A percentile compares a stretch with the other conserved stretches of the same genome.
Evolutionary conservation across 1,140 invertebrate genomes (phyloP).

Genomic region (Drosophila jambulina): DNA sequence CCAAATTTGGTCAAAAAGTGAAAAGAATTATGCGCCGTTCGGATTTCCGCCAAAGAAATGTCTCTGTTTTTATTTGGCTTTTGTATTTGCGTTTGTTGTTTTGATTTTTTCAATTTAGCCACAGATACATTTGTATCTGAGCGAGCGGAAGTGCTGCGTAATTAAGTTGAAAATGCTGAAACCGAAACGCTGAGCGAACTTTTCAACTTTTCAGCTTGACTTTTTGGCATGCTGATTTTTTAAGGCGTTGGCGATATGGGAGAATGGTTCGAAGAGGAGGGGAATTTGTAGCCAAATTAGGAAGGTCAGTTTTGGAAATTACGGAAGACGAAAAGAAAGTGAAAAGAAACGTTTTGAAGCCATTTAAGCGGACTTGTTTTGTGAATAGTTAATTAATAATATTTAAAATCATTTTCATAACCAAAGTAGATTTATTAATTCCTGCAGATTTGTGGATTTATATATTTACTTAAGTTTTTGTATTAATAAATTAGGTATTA

Average conservation of each 20-base stretch:
- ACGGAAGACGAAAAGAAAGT: slow-evolving; percentile 20
- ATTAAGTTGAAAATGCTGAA: slow-evolving; percentile 59
- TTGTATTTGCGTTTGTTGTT: slow-evolving; percentile 23
- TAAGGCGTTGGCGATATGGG: slow-evolving; percentile 61
- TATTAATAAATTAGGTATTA: neutral
- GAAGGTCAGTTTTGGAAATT: slow-evolving; percentile 9
- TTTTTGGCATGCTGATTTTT: slow-evolving; percentile 28
- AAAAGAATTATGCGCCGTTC: slow-evolving; percentile 74
- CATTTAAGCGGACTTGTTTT: neutral
- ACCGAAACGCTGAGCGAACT: slow-evolving; percentile 33
- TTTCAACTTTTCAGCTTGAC: slow-evolving; percentile 27
- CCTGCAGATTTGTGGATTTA: neutral
- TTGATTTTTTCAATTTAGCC: slow-evolving; percentile 51
- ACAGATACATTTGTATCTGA: slow-evolving; percentile 33
- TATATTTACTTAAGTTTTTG: neutral
- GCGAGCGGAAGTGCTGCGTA: slow-evolving; percentile 65
- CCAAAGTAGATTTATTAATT: neutral
- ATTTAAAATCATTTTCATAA: too few species aligned
- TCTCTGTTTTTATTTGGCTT: slow-evolving; percentile 22
- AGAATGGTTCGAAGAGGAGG: slow-evolving; percentile 45
- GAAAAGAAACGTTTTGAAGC: slow-evolving; percentile 1
- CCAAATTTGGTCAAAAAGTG: slow-evolving; percentile 79
- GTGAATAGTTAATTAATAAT: neutral
- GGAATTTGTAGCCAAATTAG: slow-evolving; percentile 4
- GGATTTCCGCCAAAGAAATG: slow-evolving; percentile 77